Conservation (phyloP, 2,888 invertebrate genomes). For the Eupithecia vulgata region DNA sequence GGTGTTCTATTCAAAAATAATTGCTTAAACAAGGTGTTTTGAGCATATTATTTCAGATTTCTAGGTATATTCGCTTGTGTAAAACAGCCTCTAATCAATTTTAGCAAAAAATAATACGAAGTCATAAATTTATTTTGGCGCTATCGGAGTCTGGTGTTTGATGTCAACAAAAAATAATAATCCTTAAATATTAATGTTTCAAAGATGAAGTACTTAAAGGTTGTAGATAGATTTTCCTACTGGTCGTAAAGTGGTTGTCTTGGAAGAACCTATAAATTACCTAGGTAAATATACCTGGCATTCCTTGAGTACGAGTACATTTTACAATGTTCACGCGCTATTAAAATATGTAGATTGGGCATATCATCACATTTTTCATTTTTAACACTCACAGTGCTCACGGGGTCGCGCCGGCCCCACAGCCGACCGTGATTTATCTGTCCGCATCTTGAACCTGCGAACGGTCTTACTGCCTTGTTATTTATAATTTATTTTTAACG, state of each 20-base stretch:
- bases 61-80: background rate
- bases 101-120: background rate
- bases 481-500: conserved; percentile 84
- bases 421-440: conserved; percentile 77
- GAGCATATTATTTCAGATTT: background rate
- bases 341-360: conserved; percentile 60
- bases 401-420: conserved; percentile 56
- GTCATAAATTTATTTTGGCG: background rate
- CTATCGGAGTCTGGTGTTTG: background rate
- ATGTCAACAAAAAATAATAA: background rate
- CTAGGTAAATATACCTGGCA: conserved; percentile 13
- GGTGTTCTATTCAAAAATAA: background rate
- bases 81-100: background rate
- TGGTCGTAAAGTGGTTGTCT: background rate
- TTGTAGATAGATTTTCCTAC: background rate
- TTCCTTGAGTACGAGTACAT: conserved; percentile 42
- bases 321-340: conserved; percentile 51
- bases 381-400: conserved; percentile 69
- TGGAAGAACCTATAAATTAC: conserved; percentile 5
- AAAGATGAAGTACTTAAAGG: background rate
- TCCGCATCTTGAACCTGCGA: conserved; percentile 80
- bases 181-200: background rate
- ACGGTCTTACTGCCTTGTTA: conserved; percentile 82
- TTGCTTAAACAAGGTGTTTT: background rate
- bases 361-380: conserved; percentile 69